Evolutionary conservation across 2,113 vertebrate genomes (phyloP), one percentile per base, ranked within the genome.

Genomic region (Prinia subflava): DNA sequence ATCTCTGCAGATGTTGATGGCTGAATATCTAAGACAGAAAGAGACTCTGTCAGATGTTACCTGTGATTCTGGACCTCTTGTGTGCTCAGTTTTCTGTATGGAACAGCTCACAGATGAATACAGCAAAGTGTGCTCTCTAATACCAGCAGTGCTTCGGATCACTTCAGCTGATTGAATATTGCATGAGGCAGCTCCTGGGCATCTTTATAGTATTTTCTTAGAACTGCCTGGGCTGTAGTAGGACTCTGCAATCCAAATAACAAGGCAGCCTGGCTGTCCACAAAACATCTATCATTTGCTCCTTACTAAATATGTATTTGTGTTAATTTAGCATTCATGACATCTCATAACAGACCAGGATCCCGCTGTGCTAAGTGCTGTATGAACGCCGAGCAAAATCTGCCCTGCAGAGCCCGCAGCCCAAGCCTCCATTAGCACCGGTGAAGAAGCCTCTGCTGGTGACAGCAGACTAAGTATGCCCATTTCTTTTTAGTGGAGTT

Each of bases 291-390:
- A 19, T 93, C 90, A 89, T 86, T 90, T 93, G 49, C 80, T 95
- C 78, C 74, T 94, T 95, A 23, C 94, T 96, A 91, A 91, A 95
- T 91, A 95, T 73, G 73, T 92, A 89, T 94, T 95, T 87, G 70
- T 79, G 89, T 79, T 89, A 94, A 95, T 94, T 93, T 83, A 89
- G 83, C 80, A 91, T 92, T 94, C 89, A 64, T 64, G 94, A 56
- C 87, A 89, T 76, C 95, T 42, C 89, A 46, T 95, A 92, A 92
- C 25, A 55, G 92, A 42, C 49, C 74, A 37, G 83, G 87, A 84
- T 91, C 94, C 89, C 46, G 21, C 91, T 85, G 94, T 91, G 91
- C 69, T 88, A 92, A 89, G 81, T 74, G 86, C 55, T 59, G 76
- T 75, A 60, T 41, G 77, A 94, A 84, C 2, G 3, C 69, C 13